Evolutionary conservation across 2,888 invertebrate species (phyloP), one percentile per base, ranked within the genome.

Genomic region (Drosophila siamana): DNA sequence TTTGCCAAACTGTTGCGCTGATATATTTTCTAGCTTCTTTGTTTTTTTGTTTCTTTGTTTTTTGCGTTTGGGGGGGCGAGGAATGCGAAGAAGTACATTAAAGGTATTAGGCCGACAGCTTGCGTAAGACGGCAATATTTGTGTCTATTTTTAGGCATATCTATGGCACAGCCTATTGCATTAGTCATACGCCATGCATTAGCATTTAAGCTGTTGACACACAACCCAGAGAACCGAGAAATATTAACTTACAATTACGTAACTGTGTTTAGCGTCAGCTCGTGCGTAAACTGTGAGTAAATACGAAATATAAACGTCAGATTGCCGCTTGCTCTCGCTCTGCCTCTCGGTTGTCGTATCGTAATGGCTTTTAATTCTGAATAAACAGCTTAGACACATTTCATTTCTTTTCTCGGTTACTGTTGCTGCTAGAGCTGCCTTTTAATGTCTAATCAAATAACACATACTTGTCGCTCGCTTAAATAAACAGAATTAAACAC

Each of bases 391-490:
- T 60, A 19, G 44, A 28, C 33, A 43, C 46, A 41, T 55, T 77
- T 38, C 33, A 36, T 40, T 48, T 15, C 19, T n/a, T 40, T 41
- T 40, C 16, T 2, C 28, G 1, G n/a, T 33, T 19, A 30, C 7
- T 26, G 19, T 28, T 52, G 26, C 64, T 52, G n/a, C n/a, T n/a
- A n/a, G n/a, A 40, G 66, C 44, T 65, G 64, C 65, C 66, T 76
- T 76, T 78, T 72, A 69, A 81, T 80, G 78, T 74, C 76, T 76
- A 73, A 78, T 82, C 85, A 82, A 82, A 76, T 74, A 79, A 68
- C 48, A 41, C 38, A 40, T 33, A 40, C 28, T 55, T 59, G 59
- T 63, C 62, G 43, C 40, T 60, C 15, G 66, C 69, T 55, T 61
- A 72, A 70, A 16, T 61, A 76, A 81, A 69, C 71, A 72, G 54